Evolutionary conservation across 1,140 invertebrate species (phyloP), one percentile per base, ranked within the genome.

Genomic region (Colletes latitarsis): DNA sequence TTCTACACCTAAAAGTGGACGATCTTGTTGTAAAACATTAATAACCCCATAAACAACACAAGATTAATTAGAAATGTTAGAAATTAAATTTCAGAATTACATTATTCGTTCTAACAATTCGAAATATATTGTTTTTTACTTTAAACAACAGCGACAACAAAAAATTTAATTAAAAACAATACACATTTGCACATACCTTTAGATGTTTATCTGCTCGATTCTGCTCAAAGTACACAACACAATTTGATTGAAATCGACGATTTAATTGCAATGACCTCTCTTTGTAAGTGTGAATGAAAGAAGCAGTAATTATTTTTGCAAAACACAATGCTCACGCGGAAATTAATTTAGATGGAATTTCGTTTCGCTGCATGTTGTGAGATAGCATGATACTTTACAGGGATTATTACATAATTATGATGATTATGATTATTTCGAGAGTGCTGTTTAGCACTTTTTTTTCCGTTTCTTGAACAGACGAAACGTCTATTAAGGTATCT

Each of bases 341-440:
- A 67, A 49, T 69, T 69, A 60, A 62, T 57, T 75, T 69, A 52
- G 0, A 67, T 77, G 69, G 4, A 19, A 81, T 81, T 81, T 80
- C 53, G 71, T 69, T 79, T 82, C 77, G 78, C 53, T 88, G 89
- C 89, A 90, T 90, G 89, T 85, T 86, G 80, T 86, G 76, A 81
- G 63, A 75, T 87, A 81, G 87, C 87, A 88, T 88, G 87, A 84
- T 75, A 69, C 64, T 63, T 81, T 74, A 64, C 41, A 77, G 84
- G 76, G 49, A 86, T 81, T 70, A 78, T 68, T 57, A 81, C 19
- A 58, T 71, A 21, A 87, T 62, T 69, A 72, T 57, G 62, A 75
- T 73, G 55, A 85, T 84, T 80, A 55, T 77, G 14, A 72, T 79
- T 62, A 55, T 77, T 74, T 73, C 52, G 52, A 60, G 64, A 85